A percentile compares a stretch with the other conserved stretches of the same genome.
These are phyloP conservation scores for Cavia aperea DNA, from an alignment of 2,113 vertebrate species.

Conservation along the genomic window DNA sequence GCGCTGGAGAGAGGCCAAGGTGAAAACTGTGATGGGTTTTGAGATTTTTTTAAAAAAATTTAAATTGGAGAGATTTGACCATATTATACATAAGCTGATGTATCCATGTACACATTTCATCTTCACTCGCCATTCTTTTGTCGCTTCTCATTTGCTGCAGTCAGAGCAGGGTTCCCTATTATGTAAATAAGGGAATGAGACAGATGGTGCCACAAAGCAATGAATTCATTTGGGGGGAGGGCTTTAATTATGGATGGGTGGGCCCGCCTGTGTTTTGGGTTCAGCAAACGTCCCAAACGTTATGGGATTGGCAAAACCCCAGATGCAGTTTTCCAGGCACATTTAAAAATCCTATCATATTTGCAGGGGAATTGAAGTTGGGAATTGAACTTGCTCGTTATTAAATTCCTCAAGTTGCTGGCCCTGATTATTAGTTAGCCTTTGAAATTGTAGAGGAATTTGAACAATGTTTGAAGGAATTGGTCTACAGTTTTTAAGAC, in stretches of 20 bases:
- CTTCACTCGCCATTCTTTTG: conserved; percentile 63
- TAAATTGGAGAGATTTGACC: conserved; percentile 63
- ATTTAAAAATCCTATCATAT: conserved; percentile 69
- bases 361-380: conserved; percentile 68
- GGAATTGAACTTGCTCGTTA: conserved; percentile 63
- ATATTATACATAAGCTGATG: conserved; percentile 63
- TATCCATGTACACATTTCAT: conserved; percentile 65
- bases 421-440: conserved; percentile 49
- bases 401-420: conserved; percentile 69
- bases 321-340: conserved; percentile 70
- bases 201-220: conserved; percentile 75
- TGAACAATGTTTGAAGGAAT: conserved; percentile 25
- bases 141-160: conserved; percentile 68
- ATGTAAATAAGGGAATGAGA: conserved; percentile 74
- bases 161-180: conserved; percentile 71
- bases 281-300: conserved; percentile 73
- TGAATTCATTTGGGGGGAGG: conserved; percentile 75
- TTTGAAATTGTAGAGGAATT: conserved; percentile 55
- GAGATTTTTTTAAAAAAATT: conserved; percentile 35
- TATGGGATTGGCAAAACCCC: conserved; percentile 71
- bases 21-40: conserved; percentile 51
- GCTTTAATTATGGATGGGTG: conserved; percentile 75
- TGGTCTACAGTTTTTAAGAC: neutral
- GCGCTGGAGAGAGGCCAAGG: conserved; percentile 56
- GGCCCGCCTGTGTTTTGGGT: conserved; percentile 74